A percentile compares a stretch with the other conserved stretches of the same genome.
Conservation (phyloP, 1,140 invertebrate genomes). For the Aradophagus sp. region DNA sequence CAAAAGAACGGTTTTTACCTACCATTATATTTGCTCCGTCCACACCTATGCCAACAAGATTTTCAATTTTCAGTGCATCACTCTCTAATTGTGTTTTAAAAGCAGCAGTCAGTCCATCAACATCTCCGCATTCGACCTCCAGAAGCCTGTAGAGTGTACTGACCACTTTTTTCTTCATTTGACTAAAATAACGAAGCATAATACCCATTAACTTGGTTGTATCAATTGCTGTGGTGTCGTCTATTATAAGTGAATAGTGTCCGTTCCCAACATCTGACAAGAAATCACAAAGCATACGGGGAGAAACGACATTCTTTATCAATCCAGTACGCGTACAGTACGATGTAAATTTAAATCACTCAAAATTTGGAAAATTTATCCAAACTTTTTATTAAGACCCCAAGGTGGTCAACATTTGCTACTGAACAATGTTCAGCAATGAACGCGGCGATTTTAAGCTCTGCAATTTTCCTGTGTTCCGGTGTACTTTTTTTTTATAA, state of each 20-base stretch:
- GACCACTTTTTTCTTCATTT: conserved; percentile 4
- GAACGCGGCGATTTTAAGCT: no score
- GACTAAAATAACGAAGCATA: conserved; percentile 17
- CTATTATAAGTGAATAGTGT: conserved; percentile 38
- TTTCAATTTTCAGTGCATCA: conserved; percentile 35
- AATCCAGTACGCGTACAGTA: no score
- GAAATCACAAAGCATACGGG: conserved; percentile 17
- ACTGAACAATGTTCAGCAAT: no score
- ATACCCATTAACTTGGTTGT: conserved; percentile 35
- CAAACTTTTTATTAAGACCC: no score
- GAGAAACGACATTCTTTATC: no score
- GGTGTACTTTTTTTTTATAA: no score
- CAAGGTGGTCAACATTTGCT: no score
- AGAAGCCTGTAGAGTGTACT: conserved; percentile 17
- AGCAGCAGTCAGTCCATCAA: conserved; percentile 51
- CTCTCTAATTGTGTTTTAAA: conserved; percentile 54
- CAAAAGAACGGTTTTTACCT: conserved; percentile 62
- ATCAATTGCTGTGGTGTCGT: conserved; percentile 43
- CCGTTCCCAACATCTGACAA: conserved; percentile 12
- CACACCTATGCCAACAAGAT: conserved; percentile 63
- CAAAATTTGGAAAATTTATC: no score
- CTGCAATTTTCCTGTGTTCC: no score
- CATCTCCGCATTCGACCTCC: conserved; percentile 43
- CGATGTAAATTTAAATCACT: no score
- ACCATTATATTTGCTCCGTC: conserved; percentile 67